Evolutionary conservation across 2,888 invertebrate species (phyloP), one percentile per base, ranked within the genome.

Genomic region (Xylota segnis): DNA sequence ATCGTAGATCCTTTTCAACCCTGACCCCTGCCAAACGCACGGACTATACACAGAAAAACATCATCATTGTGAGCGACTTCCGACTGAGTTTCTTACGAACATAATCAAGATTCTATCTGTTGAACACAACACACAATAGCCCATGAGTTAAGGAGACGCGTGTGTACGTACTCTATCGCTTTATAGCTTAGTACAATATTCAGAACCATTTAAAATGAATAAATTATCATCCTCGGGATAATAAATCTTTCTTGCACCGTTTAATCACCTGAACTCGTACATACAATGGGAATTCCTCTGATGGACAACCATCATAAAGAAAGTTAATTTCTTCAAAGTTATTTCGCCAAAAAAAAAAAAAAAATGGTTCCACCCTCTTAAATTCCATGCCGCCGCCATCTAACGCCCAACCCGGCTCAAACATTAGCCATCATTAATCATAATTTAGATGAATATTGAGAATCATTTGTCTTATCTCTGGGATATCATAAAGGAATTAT

Each of bases 381-480:
- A 34, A 34, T 27, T 45, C 43, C 27, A 23, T 10, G 16, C 16
- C 7, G 7, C 5, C 45, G 1, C 29, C 63, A 1, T 12, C 7
- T 0, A 50, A 4, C 27, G 0, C 65, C 34, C 45, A 29, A n/a
- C 29, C 2, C 9, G 6, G 40, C 29, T 29, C 18, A 40, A 50
- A 34, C 27, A 70, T 63, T 70, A 37, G 12, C 34, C 61, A 32
- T 54, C 70, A 70, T 77, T 63, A 77, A 77, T 77, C 77, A 77
- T 77, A 77, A 77, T 77, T 70, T 63, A 61, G 70, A 37, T 23
- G 43, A 54, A 50, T 52, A 61, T 61, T 34, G 52, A 45, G 61
- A 77, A 61, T 52, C 68, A 61, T 77, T 77, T 77, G 70, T 68
- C 70, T 68, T 77, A 70, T 77, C 68, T 40, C 16, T 14, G 52